Percentiles rank a stretch among this genome's conserved stretches.
These are phyloP conservation scores for Pogonognathellus flavescens DNA, from an alignment of 1,140 invertebrate genomes.

Conservation along the genomic window DNA sequence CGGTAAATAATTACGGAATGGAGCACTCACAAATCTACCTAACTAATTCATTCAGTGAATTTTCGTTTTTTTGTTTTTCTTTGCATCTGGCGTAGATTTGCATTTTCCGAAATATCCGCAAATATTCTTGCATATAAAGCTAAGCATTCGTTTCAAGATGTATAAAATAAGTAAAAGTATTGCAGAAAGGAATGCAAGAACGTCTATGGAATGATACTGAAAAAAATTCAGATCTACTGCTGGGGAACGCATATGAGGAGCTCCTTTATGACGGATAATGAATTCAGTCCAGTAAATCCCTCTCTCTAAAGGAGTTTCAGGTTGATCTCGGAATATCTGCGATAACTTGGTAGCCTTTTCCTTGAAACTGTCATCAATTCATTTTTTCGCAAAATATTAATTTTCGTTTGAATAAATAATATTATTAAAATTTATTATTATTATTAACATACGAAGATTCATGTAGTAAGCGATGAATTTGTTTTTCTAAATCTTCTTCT, in stretches of 20 bases:
- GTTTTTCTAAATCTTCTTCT: constrained; percentile 41
- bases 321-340: constrained; percentile 61
- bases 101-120: background rate
- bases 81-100: background rate
- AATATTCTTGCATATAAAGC: background rate
- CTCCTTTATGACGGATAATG: constrained; percentile 74
- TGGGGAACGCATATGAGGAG: constrained; percentile 72
- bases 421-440: too few species aligned
- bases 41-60: background rate
- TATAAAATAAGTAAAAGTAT: background rate
- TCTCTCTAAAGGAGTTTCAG: constrained; percentile 59
- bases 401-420: too few species aligned
- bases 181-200: constrained; percentile 67
- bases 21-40: too few species aligned
- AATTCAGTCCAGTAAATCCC: constrained; percentile 67
- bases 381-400: too few species aligned
- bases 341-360: constrained; percentile 43
- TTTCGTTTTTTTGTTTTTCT: background rate
- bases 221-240: constrained; percentile 72
- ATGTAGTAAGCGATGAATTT: constrained; percentile 30
- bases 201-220: constrained; percentile 73
- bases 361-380: constrained; percentile 50
- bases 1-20: too few species aligned
- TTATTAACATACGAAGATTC: constrained; percentile 46
- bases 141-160: background rate